Base-by-base conservation (phyloP, 1,140 invertebrate genomes). In the Drosophila rhopaloa region DNA sequence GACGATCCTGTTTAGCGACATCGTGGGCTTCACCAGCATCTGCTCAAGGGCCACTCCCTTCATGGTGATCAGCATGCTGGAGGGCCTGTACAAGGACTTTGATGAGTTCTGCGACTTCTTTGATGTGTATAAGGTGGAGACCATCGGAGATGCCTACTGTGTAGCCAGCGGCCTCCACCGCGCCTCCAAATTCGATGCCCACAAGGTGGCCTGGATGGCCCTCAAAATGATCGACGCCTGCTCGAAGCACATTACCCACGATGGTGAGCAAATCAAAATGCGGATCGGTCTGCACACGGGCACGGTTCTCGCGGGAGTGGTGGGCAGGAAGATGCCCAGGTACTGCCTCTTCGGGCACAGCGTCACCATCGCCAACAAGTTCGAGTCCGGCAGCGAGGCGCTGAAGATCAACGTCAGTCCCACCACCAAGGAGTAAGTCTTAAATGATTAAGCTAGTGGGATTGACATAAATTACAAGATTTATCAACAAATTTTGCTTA, bases 81-180 rank as follows among this genome's bases (percentile, higher is more conserved):
- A 98, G 90, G 95, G 96, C 73, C 94, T 99, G 16, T 99, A 99
- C 93, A 97, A 97, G 76, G 96, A 97, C 82, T 99, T 98, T 85
- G 98, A 99, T 92, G 94, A 96, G 19, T 98, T 96, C 92, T 98
- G 97, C 80, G 97, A 97, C 66, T 95, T 96, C 77, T 93, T 98
- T 9, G 97, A 98, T 91, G 97, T 98, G 11, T 98, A 98, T 92
- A 98, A 98, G 95, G 97, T 99, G 59, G 98, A 99, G 93, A 99
- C 98, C 40, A 97, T 97, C 79, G 98, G 98, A 0, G 98, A 98
- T 93, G 98, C 98, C 0, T 99, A 99, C 92, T 98, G 98, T 92
- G 97, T 98, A 4, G 97, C 97, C 0, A 97, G 97, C 67, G 98
- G 98, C 2, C 93, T 99, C 8, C 97, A 98, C 90, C 95, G 96